Percentiles rank a stretch among this genome's conserved stretches.
phyloP scores from a whole-genome alignment of 2,113 vertebrate species.

The Labeo rohita region DNA sequence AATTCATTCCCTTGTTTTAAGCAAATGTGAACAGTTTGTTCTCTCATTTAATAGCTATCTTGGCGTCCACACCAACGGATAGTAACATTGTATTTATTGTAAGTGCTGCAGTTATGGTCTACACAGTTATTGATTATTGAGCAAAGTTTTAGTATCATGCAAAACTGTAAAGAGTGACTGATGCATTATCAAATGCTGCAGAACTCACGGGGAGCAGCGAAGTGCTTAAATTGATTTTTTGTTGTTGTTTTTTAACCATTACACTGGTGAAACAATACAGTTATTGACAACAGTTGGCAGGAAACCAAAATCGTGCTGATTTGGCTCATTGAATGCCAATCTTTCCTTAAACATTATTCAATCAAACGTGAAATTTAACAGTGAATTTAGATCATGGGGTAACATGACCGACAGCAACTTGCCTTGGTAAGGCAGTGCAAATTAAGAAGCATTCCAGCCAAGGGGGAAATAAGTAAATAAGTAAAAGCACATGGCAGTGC shows the following conservation, averaged over 20 bases:
- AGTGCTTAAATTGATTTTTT: not conserved
- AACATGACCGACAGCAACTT: not conserved
- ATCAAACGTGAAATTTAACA: not conserved
- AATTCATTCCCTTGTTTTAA: not conserved
- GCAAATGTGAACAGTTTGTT: not conserved
- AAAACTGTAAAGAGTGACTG: constrained; percentile 38
- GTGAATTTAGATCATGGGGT: not conserved
- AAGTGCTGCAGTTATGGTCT: not conserved
- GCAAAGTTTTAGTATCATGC: constrained; percentile 25
- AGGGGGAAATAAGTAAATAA: not conserved
- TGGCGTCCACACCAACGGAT: not conserved
- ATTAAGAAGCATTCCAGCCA: not conserved
- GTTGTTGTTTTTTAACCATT: not conserved
- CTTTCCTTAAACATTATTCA: not conserved
- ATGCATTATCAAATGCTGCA: constrained; percentile 9
- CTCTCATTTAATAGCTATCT: not conserved
- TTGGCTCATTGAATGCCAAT: not conserved
- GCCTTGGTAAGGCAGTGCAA: not conserved
- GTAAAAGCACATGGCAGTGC: not conserved
- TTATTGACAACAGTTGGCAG: constrained; percentile 46
- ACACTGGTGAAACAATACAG: not conserved
- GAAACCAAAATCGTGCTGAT: constrained; percentile 54
- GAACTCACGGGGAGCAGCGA: constrained; percentile 19
- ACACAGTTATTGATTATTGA: not conserved
- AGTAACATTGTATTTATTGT: not conserved